Evolutionary conservation across 2,113 vertebrate species (phyloP).

Genomic region (Papio anubis): DNA sequence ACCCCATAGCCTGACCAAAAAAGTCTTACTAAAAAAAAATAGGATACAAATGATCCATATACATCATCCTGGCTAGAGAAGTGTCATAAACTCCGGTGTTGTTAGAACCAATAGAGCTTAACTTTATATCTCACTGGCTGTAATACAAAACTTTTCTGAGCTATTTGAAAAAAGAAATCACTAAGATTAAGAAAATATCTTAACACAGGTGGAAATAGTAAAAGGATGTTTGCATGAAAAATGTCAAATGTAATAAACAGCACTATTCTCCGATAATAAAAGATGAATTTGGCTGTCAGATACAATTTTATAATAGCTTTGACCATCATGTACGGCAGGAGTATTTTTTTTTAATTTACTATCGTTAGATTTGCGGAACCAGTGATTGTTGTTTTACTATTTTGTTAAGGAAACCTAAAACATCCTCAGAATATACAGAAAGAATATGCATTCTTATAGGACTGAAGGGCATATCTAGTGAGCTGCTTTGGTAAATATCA

Average conservation of each 20-base stretch:
- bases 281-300: slow-evolving; percentile 16
- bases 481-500: not conserved
- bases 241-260: not conserved
- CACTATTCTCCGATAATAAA: not conserved
- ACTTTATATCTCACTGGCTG: not conserved
- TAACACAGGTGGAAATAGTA: not conserved
- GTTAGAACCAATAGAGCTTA: not conserved
- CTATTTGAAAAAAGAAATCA: not conserved
- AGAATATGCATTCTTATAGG: not conserved
- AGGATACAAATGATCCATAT: not conserved
- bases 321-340: not conserved
- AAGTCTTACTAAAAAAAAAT: not conserved
- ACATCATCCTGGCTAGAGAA: not conserved
- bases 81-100: not conserved
- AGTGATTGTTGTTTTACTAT: not conserved
- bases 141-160: slow-evolving; percentile 4
- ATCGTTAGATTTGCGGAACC: not conserved
- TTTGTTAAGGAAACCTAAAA: not conserved
- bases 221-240: slow-evolving; percentile 22
- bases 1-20: not conserved
- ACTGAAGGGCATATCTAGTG: not conserved
- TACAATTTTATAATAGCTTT: not conserved
- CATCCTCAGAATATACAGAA: not conserved
- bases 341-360: not conserved
- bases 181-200: not conserved